Conservation (phyloP, 2,888 invertebrate species). For the Parasteatoda lunata region DNA sequence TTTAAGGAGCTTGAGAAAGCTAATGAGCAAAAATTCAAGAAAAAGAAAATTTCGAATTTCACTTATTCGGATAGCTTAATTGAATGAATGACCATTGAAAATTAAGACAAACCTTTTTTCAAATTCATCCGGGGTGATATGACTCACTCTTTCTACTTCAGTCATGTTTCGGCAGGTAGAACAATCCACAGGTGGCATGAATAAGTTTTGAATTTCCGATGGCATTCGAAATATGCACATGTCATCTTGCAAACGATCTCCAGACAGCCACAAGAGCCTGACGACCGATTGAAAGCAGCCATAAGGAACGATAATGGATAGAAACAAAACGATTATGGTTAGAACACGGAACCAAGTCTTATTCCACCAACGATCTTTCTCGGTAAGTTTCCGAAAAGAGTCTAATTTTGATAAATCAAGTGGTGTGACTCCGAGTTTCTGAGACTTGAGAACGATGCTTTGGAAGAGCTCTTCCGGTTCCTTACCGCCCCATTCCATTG, state of each 20-base stretch:
- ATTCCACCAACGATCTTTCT: not conserved
- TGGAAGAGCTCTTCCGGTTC: constrained; percentile 47
- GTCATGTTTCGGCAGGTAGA: constrained; percentile 82
- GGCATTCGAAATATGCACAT: constrained; percentile 72
- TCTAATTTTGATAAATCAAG: constrained; percentile 27
- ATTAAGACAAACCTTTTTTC: constrained; percentile 78
- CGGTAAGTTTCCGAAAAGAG: constrained; percentile 29
- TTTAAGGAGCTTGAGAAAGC: too few relatives aligned
- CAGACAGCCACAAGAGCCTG: constrained; percentile 52
- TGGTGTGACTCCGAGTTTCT: constrained; percentile 28
- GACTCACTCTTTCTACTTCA: constrained; percentile 80
- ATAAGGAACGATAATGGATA: constrained; percentile 3
- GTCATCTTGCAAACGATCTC: constrained; percentile 39
- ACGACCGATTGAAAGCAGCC: constrained; percentile 6
- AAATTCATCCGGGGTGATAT: constrained; percentile 82
- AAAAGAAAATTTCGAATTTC: too few relatives aligned
- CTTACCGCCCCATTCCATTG: constrained; percentile 27
- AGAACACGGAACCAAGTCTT: constrained; percentile 7
- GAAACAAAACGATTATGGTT: constrained; percentile 9
- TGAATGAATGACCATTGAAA: too few relatives aligned
- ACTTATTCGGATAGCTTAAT: too few relatives aligned
- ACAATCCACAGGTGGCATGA: constrained; percentile 88
- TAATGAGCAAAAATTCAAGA: too few relatives aligned
- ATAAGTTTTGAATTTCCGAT: constrained; percentile 74
- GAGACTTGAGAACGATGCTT: constrained; percentile 40